Conservation (phyloP, 2,888 invertebrate genomes). For the Eilema depressum region DNA sequence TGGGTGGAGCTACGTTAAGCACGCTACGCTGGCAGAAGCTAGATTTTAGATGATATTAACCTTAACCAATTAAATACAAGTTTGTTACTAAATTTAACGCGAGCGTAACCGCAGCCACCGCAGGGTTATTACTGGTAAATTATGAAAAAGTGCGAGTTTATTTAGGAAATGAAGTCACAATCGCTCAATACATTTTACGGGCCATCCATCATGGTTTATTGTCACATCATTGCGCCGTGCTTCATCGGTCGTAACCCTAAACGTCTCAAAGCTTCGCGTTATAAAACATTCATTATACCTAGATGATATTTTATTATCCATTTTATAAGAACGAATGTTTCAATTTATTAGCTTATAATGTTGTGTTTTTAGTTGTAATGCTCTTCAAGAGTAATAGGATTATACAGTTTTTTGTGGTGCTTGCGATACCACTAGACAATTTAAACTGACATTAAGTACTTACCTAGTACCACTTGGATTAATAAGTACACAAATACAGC, state of each 20-base stretch:
- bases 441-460: not conserved
- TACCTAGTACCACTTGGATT: not conserved
- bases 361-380: not conserved
- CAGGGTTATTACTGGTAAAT: constrained; percentile 8
- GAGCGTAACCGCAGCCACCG: not conserved
- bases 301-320: constrained; percentile 44
- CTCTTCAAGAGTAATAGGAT: too few species aligned
- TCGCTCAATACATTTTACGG: constrained; percentile 59
- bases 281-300: constrained; percentile 48
- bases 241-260: constrained; percentile 53
- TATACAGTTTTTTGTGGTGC: not conserved
- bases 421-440: not conserved
- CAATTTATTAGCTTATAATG: not conserved
- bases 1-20: too few species aligned
- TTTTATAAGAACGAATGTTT: constrained; percentile 29
- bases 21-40: too few species aligned
- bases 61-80: too few species aligned
- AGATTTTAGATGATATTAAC: too few species aligned
- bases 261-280: constrained; percentile 45
- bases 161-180: constrained; percentile 58
- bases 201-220: constrained; percentile 58
- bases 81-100: not conserved
- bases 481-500: not conserved
- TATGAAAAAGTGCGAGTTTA: constrained; percentile 46
- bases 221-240: constrained; percentile 50